Evolutionary conservation across 2,797 vertebrate species (phyloP).

Genomic region (Halcyon badia): DNA sequence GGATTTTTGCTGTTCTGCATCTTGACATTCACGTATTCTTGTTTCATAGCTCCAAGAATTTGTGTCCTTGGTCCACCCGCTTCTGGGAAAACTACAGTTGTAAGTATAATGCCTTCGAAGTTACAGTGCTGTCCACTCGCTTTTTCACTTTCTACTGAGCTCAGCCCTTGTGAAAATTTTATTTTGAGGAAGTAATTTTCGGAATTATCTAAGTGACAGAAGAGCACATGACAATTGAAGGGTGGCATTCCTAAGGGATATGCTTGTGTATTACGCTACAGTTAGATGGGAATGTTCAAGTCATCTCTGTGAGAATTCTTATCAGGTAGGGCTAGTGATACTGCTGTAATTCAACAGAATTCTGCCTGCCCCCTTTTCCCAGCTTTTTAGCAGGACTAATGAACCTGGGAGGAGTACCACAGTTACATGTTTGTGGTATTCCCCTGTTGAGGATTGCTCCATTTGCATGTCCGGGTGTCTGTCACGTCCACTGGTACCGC

Average conservation of each 20-base stretch:
- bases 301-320: background rate
- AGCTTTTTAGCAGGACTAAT: background rate
- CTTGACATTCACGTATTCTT: constrained; percentile 47
- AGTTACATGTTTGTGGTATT: background rate
- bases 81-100: constrained; percentile 86
- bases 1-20: background rate
- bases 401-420: background rate
- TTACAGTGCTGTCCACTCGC: background rate
- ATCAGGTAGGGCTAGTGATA: background rate
- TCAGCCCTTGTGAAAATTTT: background rate
- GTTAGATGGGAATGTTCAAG: background rate
- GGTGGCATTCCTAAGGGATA: background rate
- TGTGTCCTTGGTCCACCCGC: constrained; percentile 83
- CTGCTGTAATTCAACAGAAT: background rate
- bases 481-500: fast-evolving
- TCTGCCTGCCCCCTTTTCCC: background rate
- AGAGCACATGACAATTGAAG: background rate
- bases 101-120: constrained; percentile 73
- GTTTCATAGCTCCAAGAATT: constrained; percentile 80
- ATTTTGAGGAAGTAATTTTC: background rate
- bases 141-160: background rate
- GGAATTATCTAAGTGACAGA: background rate
- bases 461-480: background rate
- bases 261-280: fast-evolving
- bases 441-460: background rate